These are phyloP conservation scores for Melanostigma gelatinosum DNA, from an alignment of 2,113 vertebrate species.

Conservation along the genomic window DNA sequence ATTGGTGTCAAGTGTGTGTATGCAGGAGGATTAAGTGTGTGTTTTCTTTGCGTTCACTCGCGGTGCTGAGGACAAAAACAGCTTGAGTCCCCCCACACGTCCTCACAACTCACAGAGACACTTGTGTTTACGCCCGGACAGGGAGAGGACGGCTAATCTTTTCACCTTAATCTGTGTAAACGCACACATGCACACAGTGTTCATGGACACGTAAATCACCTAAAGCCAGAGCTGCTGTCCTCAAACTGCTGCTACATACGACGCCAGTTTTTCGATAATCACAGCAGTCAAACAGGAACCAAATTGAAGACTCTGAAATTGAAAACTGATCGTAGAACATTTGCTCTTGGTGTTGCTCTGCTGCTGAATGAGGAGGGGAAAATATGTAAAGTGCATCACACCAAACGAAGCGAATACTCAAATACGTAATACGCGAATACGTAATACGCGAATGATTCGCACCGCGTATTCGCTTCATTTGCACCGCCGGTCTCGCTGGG, in stretches of 20 bases:
- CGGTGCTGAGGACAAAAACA: constrained; percentile 88
- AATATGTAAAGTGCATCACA: too few species aligned
- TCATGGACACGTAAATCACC: constrained; percentile 10
- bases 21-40: constrained; percentile 92
- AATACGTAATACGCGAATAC: too few species aligned
- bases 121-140: constrained; percentile 61
- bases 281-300: background rate
- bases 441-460: too few species aligned
- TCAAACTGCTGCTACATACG: background rate
- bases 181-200: constrained; percentile 49
- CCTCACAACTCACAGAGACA: constrained; percentile 89
- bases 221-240: background rate
- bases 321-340: too few species aligned
- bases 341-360: too few species aligned
- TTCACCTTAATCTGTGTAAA: constrained; percentile 85
- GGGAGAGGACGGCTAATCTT: constrained; percentile 87
- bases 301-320: too few species aligned
- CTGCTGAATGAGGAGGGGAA: too few species aligned
- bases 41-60: constrained; percentile 89
- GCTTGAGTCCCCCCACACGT: constrained; percentile 84
- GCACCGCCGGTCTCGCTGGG: too few species aligned
- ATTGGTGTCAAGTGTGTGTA: constrained; percentile 91
- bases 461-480: too few species aligned
- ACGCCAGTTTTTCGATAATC: background rate
- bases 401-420: too few species aligned